phyloP scores from a whole-genome alignment of 1,140 invertebrate species.

The Phthorimaea operculella region DNA sequence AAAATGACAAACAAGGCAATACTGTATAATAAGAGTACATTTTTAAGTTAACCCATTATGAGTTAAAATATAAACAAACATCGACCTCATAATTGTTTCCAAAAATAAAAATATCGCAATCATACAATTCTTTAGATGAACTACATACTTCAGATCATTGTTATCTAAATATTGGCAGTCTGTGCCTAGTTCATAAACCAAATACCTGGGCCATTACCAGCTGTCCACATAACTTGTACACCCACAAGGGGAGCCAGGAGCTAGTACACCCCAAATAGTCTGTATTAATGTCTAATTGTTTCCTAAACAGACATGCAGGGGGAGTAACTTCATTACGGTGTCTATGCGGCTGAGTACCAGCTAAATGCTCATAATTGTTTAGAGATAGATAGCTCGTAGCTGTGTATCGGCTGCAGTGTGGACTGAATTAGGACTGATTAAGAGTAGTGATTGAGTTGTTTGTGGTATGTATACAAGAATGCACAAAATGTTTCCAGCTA shows the following conservation, averaged over 20 bases:
- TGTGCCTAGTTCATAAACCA: no score
- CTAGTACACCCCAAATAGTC: conserved; percentile 3
- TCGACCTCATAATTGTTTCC: no score
- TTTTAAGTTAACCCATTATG: background rate
- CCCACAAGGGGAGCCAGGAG: background rate
- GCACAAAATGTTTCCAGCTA: no score
- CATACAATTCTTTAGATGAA: no score
- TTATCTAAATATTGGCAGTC: no score
- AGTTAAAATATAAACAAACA: background rate
- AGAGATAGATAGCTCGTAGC: background rate
- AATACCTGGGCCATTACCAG: no score
- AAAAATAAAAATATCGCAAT: no score
- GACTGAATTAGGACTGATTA: background rate
- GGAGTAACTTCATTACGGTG: conserved; percentile 41
- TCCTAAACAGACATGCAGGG: conserved; percentile 49
- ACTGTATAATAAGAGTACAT: background rate
- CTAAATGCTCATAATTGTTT: no score
- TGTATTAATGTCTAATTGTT: conserved; percentile 54
- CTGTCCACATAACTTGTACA: background rate
- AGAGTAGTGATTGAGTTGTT: no score
- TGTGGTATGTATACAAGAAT: no score
- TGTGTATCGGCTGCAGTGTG: background rate
- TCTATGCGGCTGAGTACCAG: background rate
- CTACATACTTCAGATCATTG: no score
- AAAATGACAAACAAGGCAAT: background rate